A percentile compares a stretch with the other conserved stretches of the same genome.
phyloP scores from a whole-genome alignment of 2,113 vertebrate species.

The Sylvietta virens region DNA sequence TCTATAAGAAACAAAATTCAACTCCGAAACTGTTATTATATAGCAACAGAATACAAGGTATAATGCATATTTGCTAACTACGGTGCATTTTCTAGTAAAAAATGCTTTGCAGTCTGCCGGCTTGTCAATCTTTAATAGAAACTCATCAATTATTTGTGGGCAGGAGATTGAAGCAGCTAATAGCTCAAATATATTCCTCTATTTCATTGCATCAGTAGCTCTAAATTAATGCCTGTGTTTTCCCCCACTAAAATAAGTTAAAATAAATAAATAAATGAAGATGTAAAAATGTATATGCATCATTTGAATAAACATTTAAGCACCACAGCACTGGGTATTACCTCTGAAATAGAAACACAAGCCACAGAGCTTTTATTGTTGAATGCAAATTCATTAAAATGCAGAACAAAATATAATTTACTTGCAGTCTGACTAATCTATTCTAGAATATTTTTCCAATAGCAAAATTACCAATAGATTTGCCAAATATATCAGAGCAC shows the following conservation, averaged over 20 bases:
- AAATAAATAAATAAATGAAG: conserved; percentile 67
- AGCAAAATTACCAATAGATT: conserved; percentile 31
- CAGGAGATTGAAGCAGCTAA: conserved; percentile 84
- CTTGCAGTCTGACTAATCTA: not conserved
- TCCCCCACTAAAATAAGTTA: conserved; percentile 63
- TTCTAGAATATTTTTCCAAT: conserved; percentile 42
- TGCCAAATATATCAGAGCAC: conserved; percentile 36
- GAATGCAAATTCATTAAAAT: not conserved
- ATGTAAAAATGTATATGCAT: conserved; percentile 66
- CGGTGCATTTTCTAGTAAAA: conserved; percentile 74
- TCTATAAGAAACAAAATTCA: conserved; percentile 55
- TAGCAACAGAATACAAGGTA: conserved; percentile 62
- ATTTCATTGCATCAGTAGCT: conserved; percentile 83
- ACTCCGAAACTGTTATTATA: conserved; percentile 60
- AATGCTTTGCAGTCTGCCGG: conserved; percentile 76
- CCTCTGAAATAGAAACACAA: conserved; percentile 14
- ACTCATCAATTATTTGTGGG: conserved; percentile 88
- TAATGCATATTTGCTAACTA: conserved; percentile 69
- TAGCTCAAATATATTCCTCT: conserved; percentile 84
- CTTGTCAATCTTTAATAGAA: conserved; percentile 87
- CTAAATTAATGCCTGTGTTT: conserved; percentile 78
- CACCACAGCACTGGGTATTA: conserved; percentile 35
- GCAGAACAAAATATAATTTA: conserved; percentile 14
- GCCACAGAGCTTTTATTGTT: conserved; percentile 27
- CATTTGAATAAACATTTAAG: conserved; percentile 69